Base-by-base conservation (phyloP, 2,797 vertebrate species). In the Heteromormyrus szaboi region DNA sequence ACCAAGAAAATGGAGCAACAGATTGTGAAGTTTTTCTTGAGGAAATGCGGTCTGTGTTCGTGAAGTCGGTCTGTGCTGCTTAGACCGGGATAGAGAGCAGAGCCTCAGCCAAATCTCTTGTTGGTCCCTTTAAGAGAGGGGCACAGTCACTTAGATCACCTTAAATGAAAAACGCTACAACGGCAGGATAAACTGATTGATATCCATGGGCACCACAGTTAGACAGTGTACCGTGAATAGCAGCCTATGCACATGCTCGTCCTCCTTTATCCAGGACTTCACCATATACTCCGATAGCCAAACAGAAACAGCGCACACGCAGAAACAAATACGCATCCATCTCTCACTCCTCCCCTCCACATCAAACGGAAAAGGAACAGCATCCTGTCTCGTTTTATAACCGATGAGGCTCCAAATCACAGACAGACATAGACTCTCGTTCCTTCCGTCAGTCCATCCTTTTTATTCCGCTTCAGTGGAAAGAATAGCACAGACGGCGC, bases 381-480 rank as follows among this genome's bases (percentile, higher is more conserved):
- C n/a, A 83, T 83, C 79, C 88, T 65, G 81, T 89, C 88, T 76
- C 84, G 84, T 54, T 62, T 48, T 53, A 25, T 14, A 89, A 65
- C 50, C 53, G 62, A 68, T 46, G 25, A 46, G 11, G 48, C 4
- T 62, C 81, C 54, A 62, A 29, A 41, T 89, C 85, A 37, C 48
- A 56, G 12, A 51, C 62, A 51, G 25, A 41, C 17, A 22, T 25
- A 33, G 46, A 50, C 5, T 85, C 54, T 86, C 59, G 91, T 92
- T 92, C 92, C 81, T 86, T 84, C 93, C 93, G 93, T 93, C 94
- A 93, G 59, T 91, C 92, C 92, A 91, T 93, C 92, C 93, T 91
- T 91, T 91, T 95, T 93, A 94, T 95, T 95, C 94, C 94, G 93
- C 94, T 91, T 91, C 92, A 93, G 91, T 92, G 92, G 93, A 90